Evolutionary conservation across 1,140 invertebrate genomes (phyloP), one percentile per base, ranked within the genome.

Genomic region (Drosophila funebris): DNA sequence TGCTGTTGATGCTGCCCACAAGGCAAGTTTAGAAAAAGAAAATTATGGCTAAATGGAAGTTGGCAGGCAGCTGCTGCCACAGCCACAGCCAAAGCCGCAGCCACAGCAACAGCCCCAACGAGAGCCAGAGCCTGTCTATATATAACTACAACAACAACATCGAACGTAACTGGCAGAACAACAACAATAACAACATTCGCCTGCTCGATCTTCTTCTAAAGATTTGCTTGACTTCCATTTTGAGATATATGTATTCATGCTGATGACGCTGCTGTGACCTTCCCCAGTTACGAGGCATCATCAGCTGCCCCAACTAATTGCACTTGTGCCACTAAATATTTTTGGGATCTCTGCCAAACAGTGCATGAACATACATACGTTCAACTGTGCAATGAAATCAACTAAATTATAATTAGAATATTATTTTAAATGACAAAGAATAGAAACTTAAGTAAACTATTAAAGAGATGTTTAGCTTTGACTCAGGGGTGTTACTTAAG

Each of bases 41-140:
- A 87, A 85, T 77, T 76, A 77, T 80, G 69, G 77, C 57, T 54
- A 78, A 81, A 81, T 71, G 61, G 27, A 74, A 73, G 70, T 58
- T 87, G 77, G 82, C 74, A 78, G 69, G 46, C 61, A 64, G 64
- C 44, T 60, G 62, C 43, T 64, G 58, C 24, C 46, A 52, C 13
- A 46, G 20, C 43, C 43, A 13, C 20, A 58, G 16, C 14, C 31
- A n/a, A 2, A 36, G 24, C 6, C 24, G 0, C 5, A 27, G 24
- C 24, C 24, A 27, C 24, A 27, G 6, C 2, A 4, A 41, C 14
- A 18, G 43, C 20, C 27, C n/a, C n/a, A n/a, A n/a, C n/a, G n/a
- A n/a, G n/a, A n/a, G 6, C 2, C 24, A 41, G 39, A 18, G 43
- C 20, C 27, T 14, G 39, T 76, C 54, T 72, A 76, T 63, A 63